A percentile compares a stretch with the other conserved stretches of the same genome.
These are phyloP conservation scores for Paragorgia papillata DNA, from an alignment of 92 coral and sea anemone genomes.

Conservation along the genomic window DNA sequence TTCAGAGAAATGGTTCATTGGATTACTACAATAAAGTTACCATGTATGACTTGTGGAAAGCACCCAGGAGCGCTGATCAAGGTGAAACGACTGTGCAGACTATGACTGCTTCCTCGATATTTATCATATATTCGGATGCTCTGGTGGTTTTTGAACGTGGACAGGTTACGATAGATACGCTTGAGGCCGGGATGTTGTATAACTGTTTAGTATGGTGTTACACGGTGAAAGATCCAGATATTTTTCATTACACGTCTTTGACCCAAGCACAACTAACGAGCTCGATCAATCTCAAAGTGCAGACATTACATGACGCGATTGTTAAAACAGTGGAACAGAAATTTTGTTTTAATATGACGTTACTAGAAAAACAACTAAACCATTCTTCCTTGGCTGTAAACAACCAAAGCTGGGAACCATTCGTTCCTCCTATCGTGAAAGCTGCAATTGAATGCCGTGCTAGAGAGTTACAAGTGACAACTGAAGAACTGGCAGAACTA, in stretches of 20 bases:
- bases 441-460: slow-evolving; percentile 34
- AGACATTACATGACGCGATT: neutral
- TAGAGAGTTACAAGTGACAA: neutral
- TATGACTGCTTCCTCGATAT: neutral
- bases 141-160: neutral
- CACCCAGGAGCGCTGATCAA: neutral
- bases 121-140: slow-evolving; percentile 1
- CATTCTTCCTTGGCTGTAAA: neutral
- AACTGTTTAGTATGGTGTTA: slow-evolving; percentile 21
- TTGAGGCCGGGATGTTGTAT: slow-evolving; percentile 11
- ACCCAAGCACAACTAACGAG: neutral
- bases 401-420: slow-evolving; percentile 11
- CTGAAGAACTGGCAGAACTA: slow-evolving; percentile 12
- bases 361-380: slow-evolving; percentile 11
- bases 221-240: slow-evolving; percentile 1
- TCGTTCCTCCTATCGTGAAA: slow-evolving; percentile 11
- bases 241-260: neutral
- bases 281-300: neutral
- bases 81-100: neutral
- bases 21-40: slow-evolving; percentile 20
- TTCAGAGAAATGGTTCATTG: too few species aligned
- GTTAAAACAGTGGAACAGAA: neutral
- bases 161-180: neutral
- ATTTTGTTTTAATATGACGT: slow-evolving; percentile 36
- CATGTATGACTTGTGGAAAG: slow-evolving; percentile 7